Conservation (phyloP, 2,888 invertebrate species). For the Lasioglossum calceatum region DNA sequence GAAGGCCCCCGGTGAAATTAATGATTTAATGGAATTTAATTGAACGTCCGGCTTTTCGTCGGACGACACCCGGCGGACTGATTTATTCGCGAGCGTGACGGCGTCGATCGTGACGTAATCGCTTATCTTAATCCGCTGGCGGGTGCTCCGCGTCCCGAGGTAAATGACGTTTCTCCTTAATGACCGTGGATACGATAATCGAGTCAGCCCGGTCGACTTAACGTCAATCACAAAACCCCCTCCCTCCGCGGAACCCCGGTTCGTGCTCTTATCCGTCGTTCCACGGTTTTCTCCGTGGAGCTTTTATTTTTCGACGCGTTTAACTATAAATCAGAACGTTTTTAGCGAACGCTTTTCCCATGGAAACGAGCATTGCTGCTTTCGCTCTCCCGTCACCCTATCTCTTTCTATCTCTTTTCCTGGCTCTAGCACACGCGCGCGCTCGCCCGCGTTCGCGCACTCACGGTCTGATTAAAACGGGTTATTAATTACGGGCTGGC, state of each 20-base stretch:
- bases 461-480: constrained; percentile 79
- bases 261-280: neutral
- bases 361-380: constrained; percentile 44
- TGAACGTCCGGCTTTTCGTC: constrained; percentile 61
- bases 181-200: constrained; percentile 76
- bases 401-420: neutral
- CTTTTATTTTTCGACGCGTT: constrained; percentile 65
- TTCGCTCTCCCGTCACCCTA: neutral
- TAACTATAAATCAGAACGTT: constrained; percentile 80
- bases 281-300: constrained; percentile 49
- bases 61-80: constrained; percentile 33
- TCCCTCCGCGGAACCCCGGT: neutral
- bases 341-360: constrained; percentile 72
- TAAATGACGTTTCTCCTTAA: constrained; percentile 73
- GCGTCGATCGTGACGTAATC: constrained; percentile 61
- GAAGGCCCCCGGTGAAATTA: constrained; percentile 54
- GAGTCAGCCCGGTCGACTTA: constrained; percentile 77
- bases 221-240: constrained; percentile 73
- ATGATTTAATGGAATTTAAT: constrained; percentile 61
- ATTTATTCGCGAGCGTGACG: constrained; percentile 64
- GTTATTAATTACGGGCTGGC: constrained; percentile 80
- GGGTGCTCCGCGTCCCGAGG: constrained; percentile 40
- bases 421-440: constrained; percentile 51
- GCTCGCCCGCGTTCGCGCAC: constrained; percentile 63
- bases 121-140: constrained; percentile 72